A percentile compares a stretch with the other conserved stretches of the same genome.
Conservation (phyloP, 2,797 vertebrate genomes). For the Manis crassicaudata region DNA sequence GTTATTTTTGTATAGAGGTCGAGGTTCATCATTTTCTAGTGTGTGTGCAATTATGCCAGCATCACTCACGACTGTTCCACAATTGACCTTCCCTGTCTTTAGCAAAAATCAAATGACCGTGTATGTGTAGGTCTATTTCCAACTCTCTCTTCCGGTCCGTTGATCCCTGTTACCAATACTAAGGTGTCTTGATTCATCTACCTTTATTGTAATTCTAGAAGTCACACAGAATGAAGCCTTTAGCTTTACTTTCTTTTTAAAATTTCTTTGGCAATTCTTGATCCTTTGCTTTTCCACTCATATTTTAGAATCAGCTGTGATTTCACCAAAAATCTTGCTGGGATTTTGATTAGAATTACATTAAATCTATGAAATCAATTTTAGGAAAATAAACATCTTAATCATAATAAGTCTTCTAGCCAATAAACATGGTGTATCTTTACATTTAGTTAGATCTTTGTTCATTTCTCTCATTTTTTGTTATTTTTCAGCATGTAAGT, state of each 20-base stretch:
- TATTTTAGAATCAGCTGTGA: slow-evolving; percentile 1
- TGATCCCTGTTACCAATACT: not conserved
- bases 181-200: not conserved
- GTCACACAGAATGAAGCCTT: not conserved
- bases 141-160: not conserved
- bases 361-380: not conserved
- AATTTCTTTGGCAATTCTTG: not conserved
- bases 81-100: not conserved
- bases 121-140: not conserved
- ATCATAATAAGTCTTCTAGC: not conserved
- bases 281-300: not conserved
- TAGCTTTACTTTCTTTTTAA: not conserved
- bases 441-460: not conserved
- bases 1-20: not conserved
- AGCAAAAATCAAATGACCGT: not conserved
- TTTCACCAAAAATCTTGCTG: not conserved
- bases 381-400: not conserved
- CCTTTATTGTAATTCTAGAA: not conserved
- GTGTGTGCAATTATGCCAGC: not conserved
- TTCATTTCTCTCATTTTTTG: not conserved
- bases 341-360: not conserved
- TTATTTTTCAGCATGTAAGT: not conserved
- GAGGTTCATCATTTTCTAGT: not conserved
- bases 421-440: not conserved
- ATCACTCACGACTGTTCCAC: not conserved